These are phyloP conservation scores for Zeuzera pyrina DNA, from an alignment of 2,888 invertebrate species.

Conservation along the genomic window DNA sequence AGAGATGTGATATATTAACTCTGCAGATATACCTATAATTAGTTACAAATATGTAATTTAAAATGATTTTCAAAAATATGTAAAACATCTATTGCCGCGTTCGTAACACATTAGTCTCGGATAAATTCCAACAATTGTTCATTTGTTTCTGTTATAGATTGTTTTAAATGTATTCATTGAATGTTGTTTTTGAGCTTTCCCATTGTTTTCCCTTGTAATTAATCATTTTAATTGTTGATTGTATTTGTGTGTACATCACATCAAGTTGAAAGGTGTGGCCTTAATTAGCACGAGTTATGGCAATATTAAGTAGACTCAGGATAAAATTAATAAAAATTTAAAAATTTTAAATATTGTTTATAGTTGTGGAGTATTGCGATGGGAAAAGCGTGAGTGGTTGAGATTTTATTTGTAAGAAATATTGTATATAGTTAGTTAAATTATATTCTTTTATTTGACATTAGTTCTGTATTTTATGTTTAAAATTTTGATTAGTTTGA, in stretches of 20 bases:
- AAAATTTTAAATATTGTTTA: slow-evolving; percentile 10
- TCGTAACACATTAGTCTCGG: no score
- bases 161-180: no score
- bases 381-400: slow-evolving; percentile 26
- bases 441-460: slow-evolving; percentile 48
- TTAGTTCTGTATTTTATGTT: no score
- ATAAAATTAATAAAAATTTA: slow-evolving; percentile 12
- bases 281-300: slow-evolving; percentile 39
- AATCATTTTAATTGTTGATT: no score
- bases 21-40: no score
- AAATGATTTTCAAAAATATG: no score
- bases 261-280: slow-evolving; percentile 47
- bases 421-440: slow-evolving; percentile 34
- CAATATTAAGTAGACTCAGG: slow-evolving; percentile 15
- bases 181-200: no score
- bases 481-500: slow-evolving; percentile 10
- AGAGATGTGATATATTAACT: no score
- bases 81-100: no score
- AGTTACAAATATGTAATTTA: no score
- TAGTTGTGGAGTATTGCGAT: slow-evolving; percentile 14
- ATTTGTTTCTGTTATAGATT: no score
- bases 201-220: not conserved
- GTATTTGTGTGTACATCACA: slow-evolving; percentile 13
- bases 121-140: no score
- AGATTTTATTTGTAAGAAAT: slow-evolving; percentile 33